These are phyloP conservation scores for Stictocephala bisonia DNA, from an alignment of 2,888 invertebrate species.

Conservation along the genomic window DNA sequence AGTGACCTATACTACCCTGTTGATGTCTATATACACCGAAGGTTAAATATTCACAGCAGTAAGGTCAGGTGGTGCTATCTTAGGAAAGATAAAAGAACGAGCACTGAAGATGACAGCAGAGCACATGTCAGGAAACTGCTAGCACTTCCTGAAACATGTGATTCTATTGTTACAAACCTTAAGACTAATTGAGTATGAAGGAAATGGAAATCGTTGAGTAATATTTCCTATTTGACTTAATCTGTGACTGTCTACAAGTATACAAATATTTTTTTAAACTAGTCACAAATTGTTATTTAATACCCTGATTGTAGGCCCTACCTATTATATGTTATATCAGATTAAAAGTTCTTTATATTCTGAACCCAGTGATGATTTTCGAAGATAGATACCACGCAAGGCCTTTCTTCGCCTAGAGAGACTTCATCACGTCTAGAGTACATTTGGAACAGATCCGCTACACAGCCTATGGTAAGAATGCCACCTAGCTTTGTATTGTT, in stretches of 20 bases:
- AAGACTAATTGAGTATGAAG: too few relatives aligned
- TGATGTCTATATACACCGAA: neutral
- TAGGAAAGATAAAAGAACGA: neutral
- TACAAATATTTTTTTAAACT: too few relatives aligned
- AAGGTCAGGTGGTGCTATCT: slow-evolving; percentile 16
- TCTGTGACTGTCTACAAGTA: too few relatives aligned
- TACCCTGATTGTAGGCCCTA: too few relatives aligned
- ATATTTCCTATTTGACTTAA: too few relatives aligned
- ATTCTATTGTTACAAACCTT: too few relatives aligned
- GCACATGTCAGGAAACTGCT: slow-evolving; percentile 20
- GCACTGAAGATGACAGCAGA: slow-evolving; percentile 3
- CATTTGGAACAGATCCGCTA: slow-evolving; percentile 75
- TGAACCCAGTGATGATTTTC: slow-evolving; percentile 67
- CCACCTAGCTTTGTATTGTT: slow-evolving; percentile 75
- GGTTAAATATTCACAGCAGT: neutral
- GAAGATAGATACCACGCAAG: slow-evolving; percentile 79
- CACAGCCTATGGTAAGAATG: slow-evolving; percentile 74
- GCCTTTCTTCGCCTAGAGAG: slow-evolving; percentile 78
- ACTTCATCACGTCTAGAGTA: slow-evolving; percentile 73
- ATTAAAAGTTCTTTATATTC: too few relatives aligned
- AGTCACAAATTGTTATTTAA: too few relatives aligned
- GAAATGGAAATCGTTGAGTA: too few relatives aligned
- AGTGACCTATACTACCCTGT: too few relatives aligned
- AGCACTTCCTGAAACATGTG: slow-evolving; percentile 13
- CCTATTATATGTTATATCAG: too few relatives aligned